Evolutionary conservation across 2,797 vertebrate genomes (phyloP).

Genomic region (Tinamus major): DNA sequence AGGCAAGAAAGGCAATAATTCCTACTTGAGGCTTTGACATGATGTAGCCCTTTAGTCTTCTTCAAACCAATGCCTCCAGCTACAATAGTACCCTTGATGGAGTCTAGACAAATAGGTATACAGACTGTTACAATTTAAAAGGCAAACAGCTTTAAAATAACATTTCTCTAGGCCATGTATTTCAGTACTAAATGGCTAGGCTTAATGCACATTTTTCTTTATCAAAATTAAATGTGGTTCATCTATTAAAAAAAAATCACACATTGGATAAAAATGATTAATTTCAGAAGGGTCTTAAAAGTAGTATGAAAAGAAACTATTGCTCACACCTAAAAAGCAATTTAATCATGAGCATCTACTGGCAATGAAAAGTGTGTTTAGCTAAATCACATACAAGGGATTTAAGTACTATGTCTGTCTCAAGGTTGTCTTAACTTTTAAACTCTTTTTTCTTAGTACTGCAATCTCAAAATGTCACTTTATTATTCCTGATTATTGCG

Average conservation of each 20-base stretch:
- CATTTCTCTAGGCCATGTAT: constrained; percentile 74
- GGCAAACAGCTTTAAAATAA: constrained; percentile 80
- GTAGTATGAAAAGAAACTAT: constrained; percentile 44
- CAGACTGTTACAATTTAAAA: constrained; percentile 79
- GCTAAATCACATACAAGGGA: neutral
- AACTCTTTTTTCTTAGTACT: neutral
- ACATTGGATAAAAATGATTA: constrained; percentile 25
- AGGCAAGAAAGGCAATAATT: constrained; percentile 83
- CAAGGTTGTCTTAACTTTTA: neutral
- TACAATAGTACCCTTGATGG: constrained; percentile 82
- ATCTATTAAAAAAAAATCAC: constrained; percentile 51
- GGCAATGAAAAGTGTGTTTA: neutral
- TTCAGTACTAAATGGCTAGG: constrained; percentile 66
- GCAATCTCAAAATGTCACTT: neutral
- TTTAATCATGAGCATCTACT: neutral
- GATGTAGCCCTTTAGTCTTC: constrained; percentile 80
- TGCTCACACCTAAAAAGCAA: constrained; percentile 43
- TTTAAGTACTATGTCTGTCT: neutral
- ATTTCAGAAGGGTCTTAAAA: constrained; percentile 55
- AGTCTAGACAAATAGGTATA: constrained; percentile 80
- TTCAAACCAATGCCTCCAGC: constrained; percentile 77
- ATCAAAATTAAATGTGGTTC: constrained; percentile 71
- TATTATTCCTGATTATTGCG: neutral
- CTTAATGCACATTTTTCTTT: constrained; percentile 45
- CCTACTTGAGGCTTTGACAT: constrained; percentile 81